phyloP scores from a whole-genome alignment of 1,140 invertebrate species.

The Macrocentrus cingulum region DNA sequence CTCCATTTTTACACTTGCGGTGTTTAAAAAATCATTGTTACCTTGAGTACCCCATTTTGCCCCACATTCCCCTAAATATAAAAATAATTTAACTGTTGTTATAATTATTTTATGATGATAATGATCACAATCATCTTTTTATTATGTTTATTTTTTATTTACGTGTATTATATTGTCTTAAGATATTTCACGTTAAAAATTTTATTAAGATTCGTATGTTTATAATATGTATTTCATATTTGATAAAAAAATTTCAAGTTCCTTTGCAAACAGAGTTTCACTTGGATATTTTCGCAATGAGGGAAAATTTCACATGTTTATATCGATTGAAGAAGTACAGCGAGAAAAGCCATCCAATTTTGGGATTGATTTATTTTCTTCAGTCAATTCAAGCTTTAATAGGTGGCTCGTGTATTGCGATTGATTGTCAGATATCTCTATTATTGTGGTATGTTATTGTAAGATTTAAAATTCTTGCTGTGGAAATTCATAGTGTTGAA shows the following conservation, averaged over 20 bases:
- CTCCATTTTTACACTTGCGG: too few relatives aligned
- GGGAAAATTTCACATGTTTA: conserved; percentile 15
- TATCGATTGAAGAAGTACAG: conserved; percentile 23
- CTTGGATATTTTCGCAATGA: conserved; percentile 14
- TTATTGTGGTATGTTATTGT: conserved; percentile 24
- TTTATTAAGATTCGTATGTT: background rate
- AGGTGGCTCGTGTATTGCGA: background rate
- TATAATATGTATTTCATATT: background rate
- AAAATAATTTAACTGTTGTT: too few relatives aligned
- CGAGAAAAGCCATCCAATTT: conserved; percentile 12
- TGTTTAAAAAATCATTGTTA: too few relatives aligned
- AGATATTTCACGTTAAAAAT: background rate
- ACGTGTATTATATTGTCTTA: background rate
- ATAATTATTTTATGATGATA: too few relatives aligned
- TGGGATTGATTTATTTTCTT: conserved; percentile 17
- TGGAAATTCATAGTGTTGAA: conserved; percentile 13
- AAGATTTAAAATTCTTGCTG: conserved; percentile 18
- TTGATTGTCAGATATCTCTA: conserved; percentile 22
- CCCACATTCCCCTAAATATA: too few relatives aligned
- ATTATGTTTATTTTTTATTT: too few relatives aligned
- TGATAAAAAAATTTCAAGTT: background rate
- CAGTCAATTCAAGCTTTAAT: conserved; percentile 16
- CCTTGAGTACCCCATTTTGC: too few relatives aligned
- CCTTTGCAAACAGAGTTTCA: background rate
- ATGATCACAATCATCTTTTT: too few relatives aligned